Base-by-base conservation (phyloP, 2,888 invertebrate species). In the Sarcophaga subvicina region DNA sequence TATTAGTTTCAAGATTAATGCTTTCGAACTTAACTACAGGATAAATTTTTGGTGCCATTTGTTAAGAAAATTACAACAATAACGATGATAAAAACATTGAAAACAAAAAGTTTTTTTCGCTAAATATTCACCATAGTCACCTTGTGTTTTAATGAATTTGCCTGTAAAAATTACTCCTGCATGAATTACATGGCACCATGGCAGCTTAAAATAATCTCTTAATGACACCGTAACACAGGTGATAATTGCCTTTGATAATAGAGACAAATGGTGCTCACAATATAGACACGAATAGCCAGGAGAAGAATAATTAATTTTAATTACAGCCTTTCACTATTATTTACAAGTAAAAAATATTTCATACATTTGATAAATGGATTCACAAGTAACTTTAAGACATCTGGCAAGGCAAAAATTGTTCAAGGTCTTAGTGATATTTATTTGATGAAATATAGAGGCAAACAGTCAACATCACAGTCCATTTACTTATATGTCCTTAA, bases 151-250 rank as follows among this genome's bases (percentile, higher is more conserved):
- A 37, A 37, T 37, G 8, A 8, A 37, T 37, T 37, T 37, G 37
- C 10, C 8, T 37, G 0, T 37, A 37, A 37, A 37, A 37, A 8
- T 8, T 37, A 10, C 37, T 37, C 10, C 37, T 70, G 27, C 22
- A 10, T 49, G 10, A 6, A 22, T 60, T 59, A 27, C 49, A 11
- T 77, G 59, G 80, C 67, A 8, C 37, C 1, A 64, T 63, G 59
- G 37, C 66, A 66, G 22, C 75, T 49, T 54, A 76, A 66, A 71
- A 80, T 85, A 85, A 85, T 80, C 84, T 76, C 64, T 80, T 77
- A 85, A 85, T 77, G 76, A 72, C 76, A 85, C 76, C 83, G 60
- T 66, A 76, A 85, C 76, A 85, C 71, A 80, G 60, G 80, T 64
- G 80, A 72, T 85, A 86, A 86, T 83, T 86, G 72, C 47, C 27